These are phyloP conservation scores for Perizoma affinitatum DNA, from an alignment of 2,888 invertebrate genomes.

Conservation along the genomic window DNA sequence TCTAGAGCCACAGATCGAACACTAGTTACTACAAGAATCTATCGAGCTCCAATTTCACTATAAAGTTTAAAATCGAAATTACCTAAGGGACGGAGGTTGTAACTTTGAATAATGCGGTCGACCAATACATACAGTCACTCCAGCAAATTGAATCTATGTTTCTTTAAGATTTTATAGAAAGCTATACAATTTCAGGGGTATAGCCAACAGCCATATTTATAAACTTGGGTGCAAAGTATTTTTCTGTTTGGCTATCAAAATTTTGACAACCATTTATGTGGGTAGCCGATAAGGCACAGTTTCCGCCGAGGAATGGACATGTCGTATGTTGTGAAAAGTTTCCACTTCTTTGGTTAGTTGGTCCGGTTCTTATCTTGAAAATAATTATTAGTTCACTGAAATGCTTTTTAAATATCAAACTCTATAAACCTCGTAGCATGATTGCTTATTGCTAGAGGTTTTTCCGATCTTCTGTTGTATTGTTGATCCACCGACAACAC, in stretches of 20 bases:
- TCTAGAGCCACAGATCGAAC: conserved; percentile 13
- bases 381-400: conserved; percentile 4
- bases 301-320: conserved; percentile 11
- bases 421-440: conserved; percentile 10
- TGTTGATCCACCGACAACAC: conserved; percentile 24
- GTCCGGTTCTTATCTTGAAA: conserved; percentile 14
- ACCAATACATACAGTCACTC: conserved; percentile 22
- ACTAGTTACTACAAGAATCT: conserved; percentile 14
- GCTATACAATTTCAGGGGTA: conserved; percentile 2
- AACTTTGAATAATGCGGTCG: conserved; percentile 24
- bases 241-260: background rate
- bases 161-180: background rate
- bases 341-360: conserved; percentile 13
- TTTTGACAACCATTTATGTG: conserved; percentile 13
- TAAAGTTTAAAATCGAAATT: conserved; percentile 30
- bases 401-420: conserved; percentile 16
- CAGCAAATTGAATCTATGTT: conserved; percentile 16
- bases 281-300: conserved; percentile 10
- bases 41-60: conserved; percentile 24
- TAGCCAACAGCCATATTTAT: background rate
- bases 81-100: conserved; percentile 22
- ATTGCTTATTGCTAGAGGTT: conserved; percentile 17
- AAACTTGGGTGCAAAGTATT: background rate
- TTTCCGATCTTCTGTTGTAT: conserved; percentile 19
- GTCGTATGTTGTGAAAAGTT: conserved; percentile 18